phyloP scores from a whole-genome alignment of 2,797 vertebrate genomes.

The Linurgus olivaceus region DNA sequence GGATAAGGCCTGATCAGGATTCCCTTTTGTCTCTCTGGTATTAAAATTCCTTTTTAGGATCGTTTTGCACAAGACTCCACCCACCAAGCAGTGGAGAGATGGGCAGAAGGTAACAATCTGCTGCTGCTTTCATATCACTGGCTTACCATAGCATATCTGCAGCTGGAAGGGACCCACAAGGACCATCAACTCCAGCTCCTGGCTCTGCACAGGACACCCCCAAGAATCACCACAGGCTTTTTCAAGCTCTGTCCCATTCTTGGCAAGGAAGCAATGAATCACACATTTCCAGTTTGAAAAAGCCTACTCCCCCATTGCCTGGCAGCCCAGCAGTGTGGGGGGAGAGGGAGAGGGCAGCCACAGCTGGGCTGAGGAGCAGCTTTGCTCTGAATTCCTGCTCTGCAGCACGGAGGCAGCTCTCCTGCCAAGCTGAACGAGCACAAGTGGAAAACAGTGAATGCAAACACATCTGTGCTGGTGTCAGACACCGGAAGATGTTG shows the following conservation, averaged over 20 bases:
- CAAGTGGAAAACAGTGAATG: neutral
- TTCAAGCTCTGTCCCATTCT: neutral
- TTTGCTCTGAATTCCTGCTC: neutral
- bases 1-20: neutral
- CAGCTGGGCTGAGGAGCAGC: slow-evolving; percentile 30
- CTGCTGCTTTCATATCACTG: neutral
- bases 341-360: neutral
- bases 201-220: neutral
- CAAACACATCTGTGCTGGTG: slow-evolving; percentile 39
- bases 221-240: neutral
- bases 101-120: neutral
- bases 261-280: neutral
- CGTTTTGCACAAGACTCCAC: neutral
- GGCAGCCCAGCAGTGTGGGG: neutral
- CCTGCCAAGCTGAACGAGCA: neutral
- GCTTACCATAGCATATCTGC: neutral
- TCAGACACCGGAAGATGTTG: neutral
- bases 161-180: neutral
- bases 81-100: neutral
- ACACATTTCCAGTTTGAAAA: neutral
- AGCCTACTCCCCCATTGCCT: neutral
- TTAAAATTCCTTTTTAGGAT: neutral
- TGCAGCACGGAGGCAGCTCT: neutral
- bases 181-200: neutral
- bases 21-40: neutral